Conservation (phyloP, 2,113 vertebrate species). For the Boleophthalmus pectinirostris region DNA sequence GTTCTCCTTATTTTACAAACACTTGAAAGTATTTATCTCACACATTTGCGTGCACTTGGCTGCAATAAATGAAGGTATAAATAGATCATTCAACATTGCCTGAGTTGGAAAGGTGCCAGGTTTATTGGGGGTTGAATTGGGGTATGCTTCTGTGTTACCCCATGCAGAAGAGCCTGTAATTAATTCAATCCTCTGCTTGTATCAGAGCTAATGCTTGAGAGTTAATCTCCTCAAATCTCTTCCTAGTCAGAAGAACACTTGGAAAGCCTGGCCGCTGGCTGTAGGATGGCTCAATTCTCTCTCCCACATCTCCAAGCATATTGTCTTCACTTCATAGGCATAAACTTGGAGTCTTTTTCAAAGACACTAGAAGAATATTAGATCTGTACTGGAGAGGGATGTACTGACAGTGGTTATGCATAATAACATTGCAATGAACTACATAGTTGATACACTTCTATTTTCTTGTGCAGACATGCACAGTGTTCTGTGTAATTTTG, state of each 20-base stretch:
- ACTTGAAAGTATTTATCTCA: conserved; percentile 54
- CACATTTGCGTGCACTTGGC: conserved; percentile 63
- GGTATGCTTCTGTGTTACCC: conserved; percentile 68
- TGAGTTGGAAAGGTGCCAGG: conserved; percentile 66
- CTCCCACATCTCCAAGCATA: conserved; percentile 56
- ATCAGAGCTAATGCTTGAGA: conserved; percentile 72
- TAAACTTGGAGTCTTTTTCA: conserved; percentile 35
- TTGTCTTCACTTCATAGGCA: conserved; percentile 58
- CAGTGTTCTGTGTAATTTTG: background rate
- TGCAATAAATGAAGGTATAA: conserved; percentile 58
- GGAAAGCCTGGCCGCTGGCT: conserved; percentile 78
- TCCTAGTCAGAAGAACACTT: conserved; percentile 71
- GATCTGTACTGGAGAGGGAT: conserved; percentile 10
- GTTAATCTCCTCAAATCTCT: conserved; percentile 82
- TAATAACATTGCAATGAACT: background rate
- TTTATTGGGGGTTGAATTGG: conserved; percentile 46
- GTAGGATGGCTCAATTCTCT: conserved; percentile 71
- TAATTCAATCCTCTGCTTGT: conserved; percentile 80
- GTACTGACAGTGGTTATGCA: background rate
- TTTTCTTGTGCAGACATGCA: background rate
- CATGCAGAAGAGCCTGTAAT: conserved; percentile 71
- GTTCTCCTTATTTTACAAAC: conserved; percentile 41
- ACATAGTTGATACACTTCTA: background rate
- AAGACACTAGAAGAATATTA: conserved; percentile 38
- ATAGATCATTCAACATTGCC: conserved; percentile 66